A percentile compares a stretch with the other conserved stretches of the same genome.
Conservation (phyloP, 2,888 invertebrate species). For the Scrobipalpa atriplicella region DNA sequence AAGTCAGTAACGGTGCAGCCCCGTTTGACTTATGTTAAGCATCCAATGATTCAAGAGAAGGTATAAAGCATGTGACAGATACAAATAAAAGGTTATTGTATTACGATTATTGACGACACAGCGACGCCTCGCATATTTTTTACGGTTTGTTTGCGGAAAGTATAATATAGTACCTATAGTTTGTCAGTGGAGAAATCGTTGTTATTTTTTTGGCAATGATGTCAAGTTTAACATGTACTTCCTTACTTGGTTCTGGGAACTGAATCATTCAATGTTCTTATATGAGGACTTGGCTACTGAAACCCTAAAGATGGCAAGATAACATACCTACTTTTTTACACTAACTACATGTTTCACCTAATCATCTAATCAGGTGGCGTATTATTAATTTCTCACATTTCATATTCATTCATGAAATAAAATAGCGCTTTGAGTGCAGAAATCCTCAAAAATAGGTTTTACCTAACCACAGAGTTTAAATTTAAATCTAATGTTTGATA, state of each 20-base stretch:
- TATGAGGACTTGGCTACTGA: too few species aligned
- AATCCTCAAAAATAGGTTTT: too few species aligned
- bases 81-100: slow-evolving; percentile 15
- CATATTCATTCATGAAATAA: too few species aligned
- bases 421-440: too few species aligned
- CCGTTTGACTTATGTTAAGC: slow-evolving; percentile 36
- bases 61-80: background rate
- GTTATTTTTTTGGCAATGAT: slow-evolving; percentile 1
- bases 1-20: slow-evolving; percentile 43
- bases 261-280: background rate
- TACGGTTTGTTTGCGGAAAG: slow-evolving; percentile 10
- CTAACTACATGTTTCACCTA: too few species aligned
- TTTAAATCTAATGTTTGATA: too few species aligned
- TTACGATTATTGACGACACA: background rate
- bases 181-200: slow-evolving; percentile 3
- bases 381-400: too few species aligned
- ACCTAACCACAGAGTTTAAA: too few species aligned
- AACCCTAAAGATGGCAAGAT: too few species aligned
- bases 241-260: background rate
- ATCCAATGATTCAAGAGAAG: slow-evolving; percentile 27
- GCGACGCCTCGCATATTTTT: background rate
- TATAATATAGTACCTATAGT: too few species aligned
- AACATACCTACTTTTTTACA: too few species aligned
- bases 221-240: slow-evolving; percentile 3
- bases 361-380: too few species aligned